Base-by-base conservation (phyloP, 2,888 invertebrate species). In the Drosophila tripunctata region DNA sequence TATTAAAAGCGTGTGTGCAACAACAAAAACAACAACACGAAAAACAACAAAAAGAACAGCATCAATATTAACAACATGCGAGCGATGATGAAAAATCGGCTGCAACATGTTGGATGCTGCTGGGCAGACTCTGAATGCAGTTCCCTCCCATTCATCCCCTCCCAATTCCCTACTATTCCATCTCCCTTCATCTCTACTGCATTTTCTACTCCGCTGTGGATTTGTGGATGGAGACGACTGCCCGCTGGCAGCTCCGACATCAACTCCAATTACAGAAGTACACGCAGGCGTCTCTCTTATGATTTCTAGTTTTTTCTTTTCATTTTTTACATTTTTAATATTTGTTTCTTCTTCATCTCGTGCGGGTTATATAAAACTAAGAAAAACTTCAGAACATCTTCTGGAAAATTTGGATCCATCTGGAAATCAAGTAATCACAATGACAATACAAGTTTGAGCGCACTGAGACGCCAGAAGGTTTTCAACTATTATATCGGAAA, bases 51-150 rank as follows among this genome's bases (percentile, higher is more conserved):
- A 62, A 54, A 60, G 67, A 63, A 52, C 47, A 54, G 21, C 76
- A 70, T 43, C 62, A 78, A 75, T 74, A 75, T 67, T 74, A 78
- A 74, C 77, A 73, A 73, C 78, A 78, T 68, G 82, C 81, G 75
- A 87, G 75, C 81, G 87, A 90, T 89, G 87, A 87, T 89, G 89
- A 89, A 89, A 89, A 89, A 89, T 89, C 67, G 87, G 72, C 80
- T 87, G 89, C 89, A 90, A 88, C 89, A 89, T 90, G 88, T 89
- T 89, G 88, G 73, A 68, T 84, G 88, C 87, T 88, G 80, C 67
- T 65, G 79, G 71, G 58, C 70, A 51, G 38, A 31, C 57, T 30
- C 41, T 24, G 33, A n/a, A 21, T 44, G 47, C 33, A 44, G 40
- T 52, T 62, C 55, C 61, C 41, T 24, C 57, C 52, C 35, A 21